Conservation (phyloP, 2,888 invertebrate species). For the Peribatodes rhomboidaria region DNA sequence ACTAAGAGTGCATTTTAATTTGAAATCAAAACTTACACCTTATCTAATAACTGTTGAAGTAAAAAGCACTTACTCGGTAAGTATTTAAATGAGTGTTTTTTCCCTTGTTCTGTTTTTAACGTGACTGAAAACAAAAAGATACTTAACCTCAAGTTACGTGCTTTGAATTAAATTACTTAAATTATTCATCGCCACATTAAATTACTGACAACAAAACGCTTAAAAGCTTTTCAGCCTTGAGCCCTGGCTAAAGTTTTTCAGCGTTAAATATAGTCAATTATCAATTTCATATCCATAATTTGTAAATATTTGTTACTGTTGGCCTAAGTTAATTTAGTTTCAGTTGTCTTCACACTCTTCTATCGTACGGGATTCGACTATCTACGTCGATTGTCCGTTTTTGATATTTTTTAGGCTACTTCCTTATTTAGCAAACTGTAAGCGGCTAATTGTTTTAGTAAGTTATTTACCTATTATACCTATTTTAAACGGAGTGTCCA, state of each 20-base stretch:
- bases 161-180: slow-evolving; percentile 25
- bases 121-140: neutral
- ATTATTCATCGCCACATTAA: slow-evolving; percentile 56
- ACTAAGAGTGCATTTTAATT: no score
- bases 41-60: no score
- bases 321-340: slow-evolving; percentile 63
- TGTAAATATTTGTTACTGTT: slow-evolving; percentile 35
- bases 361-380: neutral
- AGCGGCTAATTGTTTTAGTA: no score
- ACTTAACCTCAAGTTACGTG: slow-evolving; percentile 17
- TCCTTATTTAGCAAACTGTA: no score
- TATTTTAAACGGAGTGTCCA: no score
- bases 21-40: no score
- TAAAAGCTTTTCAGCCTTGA: slow-evolving; percentile 79
- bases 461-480: no score
- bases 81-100: no score
- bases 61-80: neutral
- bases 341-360: neutral
- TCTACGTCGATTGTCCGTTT: neutral
- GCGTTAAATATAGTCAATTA: slow-evolving; percentile 54
- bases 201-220: slow-evolving; percentile 62
- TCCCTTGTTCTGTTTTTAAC: neutral
- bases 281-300: slow-evolving; percentile 44
- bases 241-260: slow-evolving; percentile 84
- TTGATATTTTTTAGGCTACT: no score